Base-by-base conservation (phyloP, 2,113 vertebrate genomes). In the Nothobranchius kuhntae region DNA sequence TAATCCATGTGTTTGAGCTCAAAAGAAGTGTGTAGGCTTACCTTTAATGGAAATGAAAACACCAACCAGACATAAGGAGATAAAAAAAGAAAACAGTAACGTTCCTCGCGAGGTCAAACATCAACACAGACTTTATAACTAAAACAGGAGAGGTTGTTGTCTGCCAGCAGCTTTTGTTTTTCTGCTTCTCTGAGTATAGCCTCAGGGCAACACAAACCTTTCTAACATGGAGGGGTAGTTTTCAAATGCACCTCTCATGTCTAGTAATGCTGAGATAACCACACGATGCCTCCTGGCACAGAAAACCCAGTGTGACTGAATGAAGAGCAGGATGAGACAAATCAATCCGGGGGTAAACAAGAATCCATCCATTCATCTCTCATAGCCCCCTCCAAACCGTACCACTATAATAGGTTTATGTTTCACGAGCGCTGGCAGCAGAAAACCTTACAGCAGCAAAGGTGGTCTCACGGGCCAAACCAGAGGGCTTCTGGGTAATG, bases 291-390 rank as follows among this genome's bases (percentile, higher is more conserved):
- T 76, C 24, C 66, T 70, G 66, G 76, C 75, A 47, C 45, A 63
- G 54, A 70, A 68, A 77, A 35, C 63, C 7, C 15, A 13, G 24
- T 8, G 61, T 17, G 53, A 64, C 10, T 70, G 59, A 55, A 65
- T 44, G 51, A 61, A 74, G 30, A 26, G 38, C 47, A 70, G 51
- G 38, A 59, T 0, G 36, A 67, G 69, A 88, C 66, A 60, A 82
- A 89, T 81, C 78, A 81, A 78, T 72, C 71, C 67, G 70, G 61
- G 51, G 77, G 62, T 68, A 85, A 85, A 85, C 67, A 74, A 62
- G 30, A 83, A 71, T 72, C 58, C 10, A 48, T 82, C 67, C 26
- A 52, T 68, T 77, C 65, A 57, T 44, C 35, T 53, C 68, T 80
- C 40, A 51, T 64, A 58, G 50, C 74, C 66, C 38, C 21, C 10